Conservation (phyloP, 2,113 vertebrate genomes). For the Perccottus glenii region DNA sequence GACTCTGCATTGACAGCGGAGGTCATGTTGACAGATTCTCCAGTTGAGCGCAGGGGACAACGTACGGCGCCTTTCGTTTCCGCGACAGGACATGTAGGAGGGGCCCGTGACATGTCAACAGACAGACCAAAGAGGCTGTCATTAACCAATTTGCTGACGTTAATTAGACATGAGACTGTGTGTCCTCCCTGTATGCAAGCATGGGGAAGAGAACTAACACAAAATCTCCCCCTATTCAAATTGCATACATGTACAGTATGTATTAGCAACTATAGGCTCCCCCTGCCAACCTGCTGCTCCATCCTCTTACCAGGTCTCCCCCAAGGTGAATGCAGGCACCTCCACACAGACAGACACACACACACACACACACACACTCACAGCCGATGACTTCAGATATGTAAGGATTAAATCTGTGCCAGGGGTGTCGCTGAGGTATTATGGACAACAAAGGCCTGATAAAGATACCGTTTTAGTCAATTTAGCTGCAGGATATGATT, state of each 20-base stretch:
- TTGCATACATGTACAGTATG: constrained; percentile 14
- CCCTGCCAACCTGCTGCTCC: constrained; percentile 35
- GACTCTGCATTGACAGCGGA: constrained; percentile 53
- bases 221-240: background rate
- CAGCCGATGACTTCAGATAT: constrained; percentile 59
- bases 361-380: constrained; percentile 14
- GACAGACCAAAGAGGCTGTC: constrained; percentile 28
- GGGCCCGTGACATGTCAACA: constrained; percentile 34
- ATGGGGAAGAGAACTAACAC: background rate
- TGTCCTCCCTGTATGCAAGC: constrained; percentile 17
- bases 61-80: constrained; percentile 5
- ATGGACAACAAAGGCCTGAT: constrained; percentile 67
- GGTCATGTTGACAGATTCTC: constrained; percentile 51
- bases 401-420: constrained; percentile 58
- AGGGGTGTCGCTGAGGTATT: constrained; percentile 53
- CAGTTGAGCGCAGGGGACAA: constrained; percentile 1
- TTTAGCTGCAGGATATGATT: constrained; percentile 69
- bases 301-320: constrained; percentile 29
- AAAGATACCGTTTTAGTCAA: constrained; percentile 66
- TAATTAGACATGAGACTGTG: constrained; percentile 51
- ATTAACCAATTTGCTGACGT: constrained; percentile 29
- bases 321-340: constrained; percentile 14
- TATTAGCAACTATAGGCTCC: constrained; percentile 7
- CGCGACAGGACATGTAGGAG: constrained; percentile 3
- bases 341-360: constrained; percentile 12